Percentiles rank a stretch among this genome's conserved stretches.
phyloP scores from a whole-genome alignment of 2,113 vertebrate genomes.

The Sander lucioperca region DNA sequence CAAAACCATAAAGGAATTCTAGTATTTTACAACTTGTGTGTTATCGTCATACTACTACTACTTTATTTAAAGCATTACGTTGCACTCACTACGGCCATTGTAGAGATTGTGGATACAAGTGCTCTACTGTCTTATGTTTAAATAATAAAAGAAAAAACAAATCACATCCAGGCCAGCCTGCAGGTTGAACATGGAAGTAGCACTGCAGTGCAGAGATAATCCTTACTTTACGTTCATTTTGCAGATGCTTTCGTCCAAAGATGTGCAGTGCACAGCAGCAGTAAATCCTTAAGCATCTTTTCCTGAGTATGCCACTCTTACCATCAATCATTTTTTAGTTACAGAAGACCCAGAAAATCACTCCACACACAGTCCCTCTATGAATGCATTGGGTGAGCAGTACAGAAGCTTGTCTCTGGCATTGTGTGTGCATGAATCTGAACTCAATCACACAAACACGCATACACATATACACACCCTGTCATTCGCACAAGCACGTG shows the following conservation, averaged over 20 bases:
- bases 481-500: constrained; percentile 35
- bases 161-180: constrained; percentile 11
- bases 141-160: constrained; percentile 8
- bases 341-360: constrained; percentile 49
- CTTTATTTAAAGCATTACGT: constrained; percentile 5
- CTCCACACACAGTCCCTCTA: constrained; percentile 24
- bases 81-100: neutral
- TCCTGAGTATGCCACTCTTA: constrained; percentile 3
- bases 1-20: constrained; percentile 9
- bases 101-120: neutral
- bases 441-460: constrained; percentile 50
- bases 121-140: neutral
- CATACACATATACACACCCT: constrained; percentile 7
- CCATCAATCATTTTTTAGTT: constrained; percentile 45
- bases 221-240: constrained; percentile 21
- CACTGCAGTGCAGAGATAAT: neutral
- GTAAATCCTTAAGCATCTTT: constrained; percentile 32
- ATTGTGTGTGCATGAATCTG: constrained; percentile 37
- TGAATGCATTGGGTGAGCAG: constrained; percentile 41
- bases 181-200: constrained; percentile 23
- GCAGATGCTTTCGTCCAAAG: neutral
- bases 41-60: neutral
- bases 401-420: constrained; percentile 28
- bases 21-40: neutral
- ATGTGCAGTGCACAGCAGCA: neutral